Conservation (phyloP, 2,888 invertebrate genomes). For the Caenorhabditis auriculariae region DNA sequence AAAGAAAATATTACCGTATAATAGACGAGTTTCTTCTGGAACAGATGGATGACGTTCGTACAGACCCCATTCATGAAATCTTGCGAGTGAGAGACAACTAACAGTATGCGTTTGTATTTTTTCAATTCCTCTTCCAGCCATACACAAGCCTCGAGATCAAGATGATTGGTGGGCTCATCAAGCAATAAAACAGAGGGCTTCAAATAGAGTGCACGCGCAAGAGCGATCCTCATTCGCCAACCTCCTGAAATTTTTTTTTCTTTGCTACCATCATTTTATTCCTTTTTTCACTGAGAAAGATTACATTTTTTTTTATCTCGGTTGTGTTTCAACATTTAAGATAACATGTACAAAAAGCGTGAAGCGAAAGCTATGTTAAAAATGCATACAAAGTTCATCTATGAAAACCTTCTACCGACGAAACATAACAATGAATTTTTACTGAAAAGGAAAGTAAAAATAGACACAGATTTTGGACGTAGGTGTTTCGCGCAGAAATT, state of each 20-base stretch:
- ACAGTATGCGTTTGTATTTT: conserved; percentile 90
- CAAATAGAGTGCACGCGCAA: conserved; percentile 70
- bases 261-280: too few species aligned
- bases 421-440: too few species aligned
- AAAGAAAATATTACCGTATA: conserved; percentile 75
- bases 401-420: too few species aligned
- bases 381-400: too few species aligned
- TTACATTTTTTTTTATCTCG: too few species aligned
- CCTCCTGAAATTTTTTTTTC: conserved; percentile 68
- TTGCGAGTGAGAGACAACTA: conserved; percentile 97
- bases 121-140: conserved; percentile 98
- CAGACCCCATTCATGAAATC: conserved; percentile 94
- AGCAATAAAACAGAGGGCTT: conserved; percentile 70
- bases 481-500: too few species aligned
- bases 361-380: not conserved
- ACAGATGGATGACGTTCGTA: conserved; percentile 89
- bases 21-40: conserved; percentile 87
- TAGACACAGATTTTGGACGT: too few species aligned
- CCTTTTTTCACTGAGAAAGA: too few species aligned
- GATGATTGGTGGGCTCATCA: conserved; percentile 71
- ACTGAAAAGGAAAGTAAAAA: too few species aligned
- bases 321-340: too few species aligned
- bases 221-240: conserved; percentile 72
- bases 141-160: conserved; percentile 90
- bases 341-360: not conserved